Evolutionary conservation across 2,888 invertebrate genomes (phyloP).

Genomic region (Blera fallax): DNA sequence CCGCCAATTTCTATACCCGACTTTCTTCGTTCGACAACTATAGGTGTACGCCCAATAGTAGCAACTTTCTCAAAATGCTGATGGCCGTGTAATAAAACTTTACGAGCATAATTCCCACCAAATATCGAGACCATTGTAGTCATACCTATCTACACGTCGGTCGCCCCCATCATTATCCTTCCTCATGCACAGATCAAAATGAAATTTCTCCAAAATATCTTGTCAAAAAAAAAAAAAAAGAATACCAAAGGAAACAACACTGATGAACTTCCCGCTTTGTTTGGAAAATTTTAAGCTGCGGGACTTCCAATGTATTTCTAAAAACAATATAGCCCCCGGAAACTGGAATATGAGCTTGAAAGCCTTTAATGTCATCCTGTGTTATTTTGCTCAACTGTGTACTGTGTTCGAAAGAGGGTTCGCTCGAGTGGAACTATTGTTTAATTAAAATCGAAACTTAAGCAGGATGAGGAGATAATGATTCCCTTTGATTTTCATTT

Average conservation of each 20-base stretch:
- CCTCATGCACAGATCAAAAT: constrained; percentile 42
- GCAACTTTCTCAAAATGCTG: constrained; percentile 63
- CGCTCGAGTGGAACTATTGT: constrained; percentile 61
- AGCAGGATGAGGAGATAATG: constrained; percentile 66
- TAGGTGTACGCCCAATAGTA: constrained; percentile 28
- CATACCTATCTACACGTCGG: background rate
- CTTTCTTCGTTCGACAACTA: background rate
- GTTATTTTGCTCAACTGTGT: background rate
- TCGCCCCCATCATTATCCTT: constrained; percentile 25
- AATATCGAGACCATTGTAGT: constrained; percentile 57
- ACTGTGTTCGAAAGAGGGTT: background rate
- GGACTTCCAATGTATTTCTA: constrained; percentile 26
- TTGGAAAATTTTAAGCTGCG: constrained; percentile 47
- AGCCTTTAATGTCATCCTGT: constrained; percentile 38
- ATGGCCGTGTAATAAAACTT: constrained; percentile 68
- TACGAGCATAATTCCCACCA: constrained; percentile 70
- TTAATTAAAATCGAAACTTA: constrained; percentile 72
- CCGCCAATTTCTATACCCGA: constrained; percentile 55
- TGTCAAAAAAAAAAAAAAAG: constrained; percentile 17
- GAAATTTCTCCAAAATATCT: constrained; percentile 47
- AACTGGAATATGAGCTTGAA: constrained; percentile 50
- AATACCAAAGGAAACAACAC: constrained; percentile 12
- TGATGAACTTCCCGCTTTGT: constrained; percentile 55
- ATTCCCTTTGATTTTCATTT: constrained; percentile 61
- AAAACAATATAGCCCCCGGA: constrained; percentile 46